Base-by-base conservation (phyloP, 1,140 invertebrate species). In the Macrosteles quadrilineatus region DNA sequence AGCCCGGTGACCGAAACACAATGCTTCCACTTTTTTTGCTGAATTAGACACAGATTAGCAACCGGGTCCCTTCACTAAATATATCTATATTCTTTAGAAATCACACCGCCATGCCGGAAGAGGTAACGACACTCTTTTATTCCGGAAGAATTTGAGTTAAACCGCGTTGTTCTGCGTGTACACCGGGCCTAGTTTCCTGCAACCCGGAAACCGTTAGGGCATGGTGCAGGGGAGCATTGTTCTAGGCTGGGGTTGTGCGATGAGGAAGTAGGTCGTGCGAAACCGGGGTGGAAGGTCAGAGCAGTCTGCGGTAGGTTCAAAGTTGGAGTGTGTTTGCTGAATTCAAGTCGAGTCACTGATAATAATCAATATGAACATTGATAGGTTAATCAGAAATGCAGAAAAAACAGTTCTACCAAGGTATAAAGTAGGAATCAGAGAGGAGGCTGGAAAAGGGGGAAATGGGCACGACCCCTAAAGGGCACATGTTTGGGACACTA, bases 41-140 rank as follows among this genome's bases (percentile, higher is more conserved):
- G 55, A 59, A 59, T 59, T 59, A 59, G 55, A 59, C 55, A 59
- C 55, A 59, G 55, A 59, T 59, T 59, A 59, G 55, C 55, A 59
- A 59, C 55, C 55, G 55, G 55, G 4, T 59, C 55, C 55, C 55
- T 59, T 59, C 55, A 14, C 55, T 59, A 59, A 59, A 59, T 59
- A 59, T 59, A 59, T 59, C 55, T 59, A 59, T 59, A 59, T 59
- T 59, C 55, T 59, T 59, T 59, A 59, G 55, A 59, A 59, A 59
- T 59, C 55, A 59, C 55, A 23, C 55, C 55, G 55, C 55, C 27
- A 59, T 59, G 27, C 55, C 55, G 55, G 55, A 59, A 59, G 55
- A 59, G 55, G 55, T 59, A 59, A 59, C 55, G 21, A 29, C 55
- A 29, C 55, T 59, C 55, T 59, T 59, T 59, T 59, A 59, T 59